These are phyloP conservation scores for Thyatira batis DNA, from an alignment of 2,888 invertebrate species.

Conservation along the genomic window DNA sequence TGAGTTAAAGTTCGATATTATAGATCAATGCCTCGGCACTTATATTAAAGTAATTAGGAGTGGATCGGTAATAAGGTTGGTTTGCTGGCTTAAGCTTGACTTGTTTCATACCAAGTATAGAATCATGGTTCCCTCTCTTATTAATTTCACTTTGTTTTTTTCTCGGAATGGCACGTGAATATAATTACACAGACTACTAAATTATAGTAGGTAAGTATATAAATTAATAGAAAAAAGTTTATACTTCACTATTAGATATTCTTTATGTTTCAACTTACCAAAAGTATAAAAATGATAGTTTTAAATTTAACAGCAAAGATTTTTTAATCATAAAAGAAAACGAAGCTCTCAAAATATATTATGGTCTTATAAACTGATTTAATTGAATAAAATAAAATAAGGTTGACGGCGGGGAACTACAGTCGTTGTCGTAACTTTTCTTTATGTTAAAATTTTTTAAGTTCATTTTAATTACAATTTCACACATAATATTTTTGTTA, in stretches of 20 bases:
- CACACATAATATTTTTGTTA: neutral
- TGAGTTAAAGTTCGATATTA: neutral
- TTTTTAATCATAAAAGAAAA: neutral
- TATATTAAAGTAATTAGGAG: constrained; percentile 13
- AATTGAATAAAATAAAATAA: neutral
- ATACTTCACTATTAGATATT: too few relatives aligned
- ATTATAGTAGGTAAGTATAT: too few relatives aligned
- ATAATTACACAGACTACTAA: constrained; percentile 9
- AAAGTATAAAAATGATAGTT: too few relatives aligned
- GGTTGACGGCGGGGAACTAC: too few relatives aligned
- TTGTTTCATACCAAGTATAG: constrained; percentile 10
- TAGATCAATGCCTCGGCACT: neutral
- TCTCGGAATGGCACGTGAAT: constrained; percentile 27
- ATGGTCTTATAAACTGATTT: neutral
- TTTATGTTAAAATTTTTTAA: neutral
- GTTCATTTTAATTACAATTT: neutral
- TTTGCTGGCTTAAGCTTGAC: constrained; percentile 40
- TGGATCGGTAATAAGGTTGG: constrained; percentile 40
- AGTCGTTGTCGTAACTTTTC: neutral
- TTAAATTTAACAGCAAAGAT: too few relatives aligned
- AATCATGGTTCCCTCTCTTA: neutral
- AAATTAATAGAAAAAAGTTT: neutral
- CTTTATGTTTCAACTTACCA: too few relatives aligned
- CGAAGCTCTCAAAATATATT: neutral
- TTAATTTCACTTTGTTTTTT: neutral